Conservation (phyloP, 2,113 vertebrate genomes). For the Phylloscopus trochiloides region DNA sequence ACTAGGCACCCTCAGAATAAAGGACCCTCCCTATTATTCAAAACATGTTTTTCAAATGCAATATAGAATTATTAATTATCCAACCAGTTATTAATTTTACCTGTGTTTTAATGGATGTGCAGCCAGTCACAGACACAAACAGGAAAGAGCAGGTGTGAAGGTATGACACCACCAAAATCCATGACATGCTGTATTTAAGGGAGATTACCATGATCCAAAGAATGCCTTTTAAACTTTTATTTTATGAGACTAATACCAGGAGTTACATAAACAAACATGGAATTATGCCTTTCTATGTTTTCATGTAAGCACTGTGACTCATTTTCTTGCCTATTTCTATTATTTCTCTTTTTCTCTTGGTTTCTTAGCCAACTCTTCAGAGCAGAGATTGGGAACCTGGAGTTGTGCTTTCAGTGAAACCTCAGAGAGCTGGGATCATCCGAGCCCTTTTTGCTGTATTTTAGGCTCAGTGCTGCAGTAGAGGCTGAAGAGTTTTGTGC, state of each 20-base stretch:
- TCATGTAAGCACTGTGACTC: neutral
- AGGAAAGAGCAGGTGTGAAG: neutral
- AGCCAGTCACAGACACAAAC: neutral
- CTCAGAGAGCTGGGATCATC: neutral
- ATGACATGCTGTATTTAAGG: neutral
- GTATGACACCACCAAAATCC: neutral
- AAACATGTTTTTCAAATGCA: neutral
- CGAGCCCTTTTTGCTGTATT: neutral
- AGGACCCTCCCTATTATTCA: neutral
- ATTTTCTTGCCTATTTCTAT: neutral
- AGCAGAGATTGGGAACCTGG: neutral
- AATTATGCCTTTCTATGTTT: neutral
- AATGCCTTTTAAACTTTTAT: neutral
- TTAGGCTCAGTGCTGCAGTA: neutral
- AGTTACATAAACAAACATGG: neutral
- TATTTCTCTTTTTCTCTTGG: neutral
- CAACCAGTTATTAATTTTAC: neutral
- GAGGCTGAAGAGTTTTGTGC: neutral
- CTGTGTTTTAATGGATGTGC: neutral
- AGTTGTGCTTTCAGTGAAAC: neutral
- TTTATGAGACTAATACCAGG: neutral
- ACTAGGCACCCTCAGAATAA: neutral
- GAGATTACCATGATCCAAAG: neutral
- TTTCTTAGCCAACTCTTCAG: neutral
- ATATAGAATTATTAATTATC: neutral